Base-by-base conservation (phyloP, 2,888 invertebrate genomes). In the Drosophila planitibia region DNA sequence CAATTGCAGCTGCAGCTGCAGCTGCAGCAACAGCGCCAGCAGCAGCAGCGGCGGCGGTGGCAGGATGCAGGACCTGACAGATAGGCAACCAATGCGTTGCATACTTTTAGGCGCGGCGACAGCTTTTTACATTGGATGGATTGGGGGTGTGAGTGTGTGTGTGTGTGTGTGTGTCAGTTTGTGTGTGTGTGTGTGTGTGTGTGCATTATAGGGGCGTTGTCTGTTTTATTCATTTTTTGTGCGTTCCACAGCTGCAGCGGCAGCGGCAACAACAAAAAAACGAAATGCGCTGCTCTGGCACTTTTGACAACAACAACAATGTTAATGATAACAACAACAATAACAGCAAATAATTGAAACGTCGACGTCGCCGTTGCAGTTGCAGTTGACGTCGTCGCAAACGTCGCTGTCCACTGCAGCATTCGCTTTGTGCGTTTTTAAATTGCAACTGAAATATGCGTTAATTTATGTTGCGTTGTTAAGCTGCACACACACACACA, bases 181-280 rank as follows among this genome's bases (percentile, higher is more conserved):
- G 25, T 49, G 25, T 25, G 25, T 35, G 41, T 22, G 39, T 19
- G 30, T 19, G 7, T 4, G 32, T 14, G 19, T 52, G 66, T 69
- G 61, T 61, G 62, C 61, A 54, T 54, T 70, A 82, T 82, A 69
- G 75, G 89, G 85, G 89, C 89, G 85, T 86, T 89, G 84, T 86
- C 89, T 79, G 83, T 85, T 83, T 88, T 88, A 79, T 82, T 89
- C 90, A 81, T 88, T 87, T 89, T 89, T 87, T 89, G 90, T 89
- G 87, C 88, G 88, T 85, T 70, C 75, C 69, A 51, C 68, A 44
- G 60, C 80, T 28, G 41, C 76, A 33, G 64, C 70, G 49, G 44
- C 66, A 61, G 32, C 70, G n/a, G 30, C 64, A 78, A 75, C 77
- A 82, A 70, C 66, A 81, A 73, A 77, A 82, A 71, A 72, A 74